phyloP scores from a whole-genome alignment of 2,797 vertebrate genomes.

The Trematomus bernacchii region DNA sequence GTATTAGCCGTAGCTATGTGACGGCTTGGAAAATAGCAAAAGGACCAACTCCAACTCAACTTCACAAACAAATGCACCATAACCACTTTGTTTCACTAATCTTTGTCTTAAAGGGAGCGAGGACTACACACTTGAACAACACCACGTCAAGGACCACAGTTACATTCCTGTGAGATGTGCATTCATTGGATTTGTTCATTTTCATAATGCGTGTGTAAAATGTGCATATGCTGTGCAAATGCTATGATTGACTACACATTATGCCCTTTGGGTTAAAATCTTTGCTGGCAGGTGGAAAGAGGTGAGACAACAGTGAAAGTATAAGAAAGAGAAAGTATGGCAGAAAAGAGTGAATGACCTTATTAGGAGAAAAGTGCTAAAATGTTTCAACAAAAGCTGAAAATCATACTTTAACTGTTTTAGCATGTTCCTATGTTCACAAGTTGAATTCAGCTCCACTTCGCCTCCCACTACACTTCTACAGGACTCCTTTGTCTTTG shows the following conservation, averaged over 20 bases:
- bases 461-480: too few species aligned
- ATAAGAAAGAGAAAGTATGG: too few species aligned
- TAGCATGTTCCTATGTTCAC: not conserved
- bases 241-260: not conserved
- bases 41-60: not conserved
- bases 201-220: not conserved
- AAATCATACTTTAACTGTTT: not conserved
- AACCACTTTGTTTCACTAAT: slow-evolving; percentile 10
- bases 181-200: not conserved
- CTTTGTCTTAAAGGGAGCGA: not conserved
- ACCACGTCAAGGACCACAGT: not conserved
- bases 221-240: not conserved
- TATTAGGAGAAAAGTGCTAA: not conserved
- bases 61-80: not conserved
- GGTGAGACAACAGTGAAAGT: not conserved
- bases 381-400: slow-evolving; percentile 1
- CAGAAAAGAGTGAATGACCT: not conserved
- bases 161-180: not conserved
- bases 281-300: not conserved
- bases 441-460: not conserved
- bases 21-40: not conserved
- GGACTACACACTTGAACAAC: not conserved
- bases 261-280: not conserved
- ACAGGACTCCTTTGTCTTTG: too few species aligned
- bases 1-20: not conserved